Percentiles rank a stretch among this genome's conserved stretches.
Evolutionary conservation across 2,797 vertebrate species (phyloP).

Genomic region (Alcedo atthis): DNA sequence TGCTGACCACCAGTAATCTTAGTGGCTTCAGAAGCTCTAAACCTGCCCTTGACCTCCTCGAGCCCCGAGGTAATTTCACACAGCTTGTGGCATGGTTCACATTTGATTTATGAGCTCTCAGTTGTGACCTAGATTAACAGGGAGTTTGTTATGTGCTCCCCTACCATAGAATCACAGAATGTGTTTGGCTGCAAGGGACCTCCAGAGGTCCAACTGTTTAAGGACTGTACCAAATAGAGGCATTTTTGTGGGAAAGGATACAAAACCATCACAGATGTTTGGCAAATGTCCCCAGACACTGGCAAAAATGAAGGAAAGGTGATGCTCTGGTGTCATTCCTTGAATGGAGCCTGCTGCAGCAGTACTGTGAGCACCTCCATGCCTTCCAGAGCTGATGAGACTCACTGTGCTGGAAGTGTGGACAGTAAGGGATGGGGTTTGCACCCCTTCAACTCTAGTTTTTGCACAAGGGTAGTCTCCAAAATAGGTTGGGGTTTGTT

Average conservation of each 20-base stretch:
- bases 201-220: too few relatives aligned
- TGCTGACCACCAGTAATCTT: conserved; percentile 2
- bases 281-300: neutral
- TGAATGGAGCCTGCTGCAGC: neutral
- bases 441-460: neutral
- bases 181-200: too few relatives aligned
- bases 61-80: neutral
- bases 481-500: neutral
- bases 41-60: neutral
- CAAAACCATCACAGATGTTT: neutral
- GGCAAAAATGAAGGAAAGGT: neutral
- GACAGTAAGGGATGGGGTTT: neutral
- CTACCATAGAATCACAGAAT: neutral
- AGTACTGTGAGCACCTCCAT: neutral
- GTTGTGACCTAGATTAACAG: neutral
- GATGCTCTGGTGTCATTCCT: neutral
- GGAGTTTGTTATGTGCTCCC: neutral
- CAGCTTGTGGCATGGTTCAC: rapidly evolving
- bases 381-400: neutral
- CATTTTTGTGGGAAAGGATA: neutral
- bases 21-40: neutral
- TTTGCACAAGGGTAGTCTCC: neutral
- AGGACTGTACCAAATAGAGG: neutral
- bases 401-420: neutral
- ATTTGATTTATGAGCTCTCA: neutral